Base-by-base conservation (phyloP, 2,888 invertebrate species). In the Bibio marci region DNA sequence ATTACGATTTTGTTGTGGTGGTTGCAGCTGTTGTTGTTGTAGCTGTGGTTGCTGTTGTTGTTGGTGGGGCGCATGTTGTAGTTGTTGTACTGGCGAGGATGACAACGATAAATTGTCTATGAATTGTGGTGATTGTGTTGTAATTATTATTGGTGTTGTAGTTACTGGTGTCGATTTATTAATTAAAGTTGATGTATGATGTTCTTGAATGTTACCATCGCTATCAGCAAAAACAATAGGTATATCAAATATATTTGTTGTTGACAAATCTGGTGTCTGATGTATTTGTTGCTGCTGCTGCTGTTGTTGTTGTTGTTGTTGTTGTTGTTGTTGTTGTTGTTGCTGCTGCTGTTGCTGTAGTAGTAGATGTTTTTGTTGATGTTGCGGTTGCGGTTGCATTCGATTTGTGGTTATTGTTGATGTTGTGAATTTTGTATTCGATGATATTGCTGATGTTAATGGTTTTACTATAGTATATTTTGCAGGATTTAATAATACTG, bases 221-320 rank as follows among this genome's bases (percentile, higher is more conserved):
- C 70, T 73, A 46, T 75, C 74, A 2, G 75, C 75, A 51, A 75
- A 74, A 41, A 75, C 69, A 46, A 75, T 74, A 1, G 75, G 75
- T 51, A 75, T 65, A 50, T 75, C 73, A 49, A 73, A 64, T 34
- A 75, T 75, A 49, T 71, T 73, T 42, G 64, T 58, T 1, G 58
- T 56, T 1, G 67, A 64, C 19, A 70, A 48, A 52, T 68, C 69
- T 35, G 66, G 52, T 1, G 59, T 37, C 34, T 7, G 51, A 43
- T 17, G n/a, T n/a, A n/a, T 54, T 48, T 46, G 50, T 54, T 43
- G 38, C 43, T 5, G 43, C 30, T 7, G 37, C 12, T 10, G 32
- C 26, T 14, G 42, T 26, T 15, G 26, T 25, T n/a, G 38, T 11
- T 22, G 31, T 32, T 15, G 30, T 30, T 30, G 32, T 32, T 7